phyloP scores from a whole-genome alignment of 2,888 invertebrate species.

The Eupithecia vulgata region DNA sequence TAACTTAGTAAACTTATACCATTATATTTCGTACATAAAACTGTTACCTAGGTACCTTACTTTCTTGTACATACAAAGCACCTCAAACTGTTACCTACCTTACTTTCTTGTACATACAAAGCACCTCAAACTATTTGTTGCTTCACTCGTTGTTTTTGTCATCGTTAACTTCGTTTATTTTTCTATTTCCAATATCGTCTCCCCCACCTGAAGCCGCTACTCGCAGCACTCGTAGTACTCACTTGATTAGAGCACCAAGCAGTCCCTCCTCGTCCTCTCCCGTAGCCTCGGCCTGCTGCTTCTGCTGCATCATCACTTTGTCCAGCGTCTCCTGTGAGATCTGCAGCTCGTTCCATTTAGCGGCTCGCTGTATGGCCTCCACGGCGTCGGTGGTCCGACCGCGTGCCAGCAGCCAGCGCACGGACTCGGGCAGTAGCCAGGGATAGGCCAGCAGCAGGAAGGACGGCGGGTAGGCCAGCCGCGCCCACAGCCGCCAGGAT shows the following conservation, averaged over 20 bases:
- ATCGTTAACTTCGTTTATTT: not conserved
- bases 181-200: not conserved
- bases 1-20: too few species aligned
- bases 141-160: not conserved
- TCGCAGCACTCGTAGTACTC: conserved; percentile 39
- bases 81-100: too few species aligned
- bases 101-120: too few species aligned
- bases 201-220: not conserved
- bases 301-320: conserved; percentile 63
- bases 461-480: conserved; percentile 88
- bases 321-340: conserved; percentile 78
- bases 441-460: conserved; percentile 87
- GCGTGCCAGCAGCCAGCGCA: conserved; percentile 89
- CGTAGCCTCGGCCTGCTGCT: conserved; percentile 58
- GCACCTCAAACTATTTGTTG: not conserved
- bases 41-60: too few species aligned
- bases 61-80: too few species aligned
- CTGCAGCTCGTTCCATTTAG: conserved; percentile 83
- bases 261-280: conserved; percentile 66
- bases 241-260: conserved; percentile 68
- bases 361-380: conserved; percentile 84
- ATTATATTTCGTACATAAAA: too few species aligned
- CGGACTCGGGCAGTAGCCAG: conserved; percentile 89
- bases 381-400: conserved; percentile 86
- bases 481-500: conserved; percentile 88